Percentiles rank a stretch among this genome's conserved stretches.
Conservation (phyloP, 2,113 vertebrate genomes). For the Oryzias curvinotus region DNA sequence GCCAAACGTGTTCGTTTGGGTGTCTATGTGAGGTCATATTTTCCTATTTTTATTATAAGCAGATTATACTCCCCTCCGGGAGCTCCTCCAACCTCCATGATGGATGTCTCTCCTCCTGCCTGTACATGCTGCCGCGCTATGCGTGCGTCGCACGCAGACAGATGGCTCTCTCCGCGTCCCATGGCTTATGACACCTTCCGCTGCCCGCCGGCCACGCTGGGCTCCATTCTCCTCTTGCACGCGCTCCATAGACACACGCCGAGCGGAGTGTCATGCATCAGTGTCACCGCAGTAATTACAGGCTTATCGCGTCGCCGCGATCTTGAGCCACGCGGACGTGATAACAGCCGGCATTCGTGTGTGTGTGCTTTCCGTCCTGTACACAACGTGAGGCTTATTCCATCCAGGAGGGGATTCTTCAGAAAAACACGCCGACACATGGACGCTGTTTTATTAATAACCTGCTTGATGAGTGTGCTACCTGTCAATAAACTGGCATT, state of each 20-base stretch:
- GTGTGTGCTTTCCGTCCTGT: slow-evolving; percentile 23
- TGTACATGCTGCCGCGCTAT: slow-evolving; percentile 57
- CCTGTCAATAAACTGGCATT: no score
- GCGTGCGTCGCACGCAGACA: slow-evolving; percentile 46
- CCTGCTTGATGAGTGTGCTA: no score
- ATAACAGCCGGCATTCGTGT: slow-evolving; percentile 66
- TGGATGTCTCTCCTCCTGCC: slow-evolving; percentile 66
- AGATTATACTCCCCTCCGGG: slow-evolving; percentile 49
- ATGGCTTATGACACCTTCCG: slow-evolving; percentile 72
- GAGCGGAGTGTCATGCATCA: slow-evolving; percentile 63
- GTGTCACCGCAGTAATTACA: slow-evolving; percentile 70
- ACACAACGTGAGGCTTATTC: no score
- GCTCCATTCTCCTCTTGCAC: slow-evolving; percentile 36
- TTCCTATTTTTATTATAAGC: slow-evolving; percentile 35
- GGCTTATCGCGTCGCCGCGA: slow-evolving; percentile 66
- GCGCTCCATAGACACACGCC: slow-evolving; percentile 22
- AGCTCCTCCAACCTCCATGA: slow-evolving; percentile 65
- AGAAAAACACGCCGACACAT: no score
- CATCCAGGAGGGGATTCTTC: no score
- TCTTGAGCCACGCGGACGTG: slow-evolving; percentile 63
- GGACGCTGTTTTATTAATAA: no score
- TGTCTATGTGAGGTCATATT: slow-evolving; percentile 22
- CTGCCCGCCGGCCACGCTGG: slow-evolving; percentile 56
- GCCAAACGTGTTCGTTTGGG: slow-evolving; percentile 23
- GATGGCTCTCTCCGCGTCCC: slow-evolving; percentile 71